Conservation (phyloP, 2,888 invertebrate genomes). For the Ennomos quercinarius region DNA sequence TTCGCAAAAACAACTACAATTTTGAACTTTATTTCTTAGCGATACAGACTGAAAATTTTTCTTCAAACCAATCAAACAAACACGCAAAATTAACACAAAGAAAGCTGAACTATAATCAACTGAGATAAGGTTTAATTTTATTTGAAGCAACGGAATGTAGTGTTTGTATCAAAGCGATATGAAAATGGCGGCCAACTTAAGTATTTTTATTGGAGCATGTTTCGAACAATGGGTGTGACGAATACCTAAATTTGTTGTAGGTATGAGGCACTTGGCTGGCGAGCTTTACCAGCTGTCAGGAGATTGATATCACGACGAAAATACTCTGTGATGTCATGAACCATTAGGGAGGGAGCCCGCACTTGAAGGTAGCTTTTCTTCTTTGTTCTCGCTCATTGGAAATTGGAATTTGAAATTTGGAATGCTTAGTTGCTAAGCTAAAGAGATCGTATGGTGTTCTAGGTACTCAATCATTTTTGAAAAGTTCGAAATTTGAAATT, state of each 20-base stretch:
- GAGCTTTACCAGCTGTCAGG: slow-evolving; percentile 31
- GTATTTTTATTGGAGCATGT: slow-evolving; percentile 61
- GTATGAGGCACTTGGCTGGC: slow-evolving; percentile 13
- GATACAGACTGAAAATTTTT: slow-evolving; percentile 47
- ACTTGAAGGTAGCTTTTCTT: slow-evolving; percentile 1
- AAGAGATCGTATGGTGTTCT: too few species aligned
- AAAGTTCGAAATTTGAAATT: too few species aligned
- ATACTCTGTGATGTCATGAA: slow-evolving; percentile 22
- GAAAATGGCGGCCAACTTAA: slow-evolving; percentile 57
- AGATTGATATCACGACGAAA: slow-evolving; percentile 15
- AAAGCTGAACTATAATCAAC: slow-evolving; percentile 41
- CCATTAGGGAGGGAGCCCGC: slow-evolving; percentile 8
- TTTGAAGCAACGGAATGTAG: slow-evolving; percentile 39
- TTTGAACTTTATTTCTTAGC: slow-evolving; percentile 45
- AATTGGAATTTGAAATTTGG: too few species aligned
- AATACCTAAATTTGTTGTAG: slow-evolving; percentile 33
- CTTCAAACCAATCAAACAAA: slow-evolving; percentile 29
- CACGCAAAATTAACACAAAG: slow-evolving; percentile 37
- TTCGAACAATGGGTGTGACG: slow-evolving; percentile 56
- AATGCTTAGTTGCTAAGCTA: too few species aligned
- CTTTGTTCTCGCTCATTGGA: too few species aligned
- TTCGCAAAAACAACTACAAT: slow-evolving; percentile 22
- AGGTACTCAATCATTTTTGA: too few species aligned
- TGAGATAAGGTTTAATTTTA: slow-evolving; percentile 28
- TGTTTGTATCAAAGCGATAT: slow-evolving; percentile 53